These are phyloP conservation scores for Euschistus heros DNA, from an alignment of 1,140 invertebrate species.

Conservation along the genomic window DNA sequence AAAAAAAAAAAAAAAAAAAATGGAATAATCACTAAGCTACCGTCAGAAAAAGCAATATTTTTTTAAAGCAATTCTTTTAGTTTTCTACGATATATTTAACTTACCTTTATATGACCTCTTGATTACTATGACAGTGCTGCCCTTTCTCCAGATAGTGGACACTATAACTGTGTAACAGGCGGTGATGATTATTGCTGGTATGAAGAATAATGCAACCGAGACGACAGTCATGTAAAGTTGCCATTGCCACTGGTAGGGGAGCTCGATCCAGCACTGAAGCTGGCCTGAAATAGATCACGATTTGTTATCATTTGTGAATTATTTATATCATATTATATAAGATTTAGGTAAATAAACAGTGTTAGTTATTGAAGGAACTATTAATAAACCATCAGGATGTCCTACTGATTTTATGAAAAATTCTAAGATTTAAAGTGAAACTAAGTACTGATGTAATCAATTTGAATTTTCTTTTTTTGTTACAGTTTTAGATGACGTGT, in stretches of 20 bases:
- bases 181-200: slow-evolving; percentile 49
- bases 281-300: slow-evolving; percentile 30
- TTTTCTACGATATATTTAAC: neutral
- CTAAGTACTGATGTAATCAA: too few species aligned
- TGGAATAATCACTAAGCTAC: too few species aligned
- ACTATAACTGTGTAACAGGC: slow-evolving; percentile 50
- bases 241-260: slow-evolving; percentile 40
- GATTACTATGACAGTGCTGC: slow-evolving; percentile 27
- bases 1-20: too few species aligned
- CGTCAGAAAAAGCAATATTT: too few species aligned
- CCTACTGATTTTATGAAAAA: too few species aligned
- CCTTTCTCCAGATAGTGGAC: slow-evolving; percentile 46
- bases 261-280: slow-evolving; percentile 45
- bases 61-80: too few species aligned
- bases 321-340: too few species aligned
- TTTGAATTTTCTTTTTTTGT: too few species aligned
- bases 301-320: too few species aligned
- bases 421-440: too few species aligned
- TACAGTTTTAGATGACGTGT: too few species aligned
- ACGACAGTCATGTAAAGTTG: slow-evolving; percentile 46
- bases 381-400: neutral
- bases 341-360: neutral
- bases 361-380: neutral
- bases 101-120: slow-evolving; percentile 25
- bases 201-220: slow-evolving; percentile 42